Base-by-base conservation (phyloP, 1,140 invertebrate species). In the Nasonia giraulti region DNA sequence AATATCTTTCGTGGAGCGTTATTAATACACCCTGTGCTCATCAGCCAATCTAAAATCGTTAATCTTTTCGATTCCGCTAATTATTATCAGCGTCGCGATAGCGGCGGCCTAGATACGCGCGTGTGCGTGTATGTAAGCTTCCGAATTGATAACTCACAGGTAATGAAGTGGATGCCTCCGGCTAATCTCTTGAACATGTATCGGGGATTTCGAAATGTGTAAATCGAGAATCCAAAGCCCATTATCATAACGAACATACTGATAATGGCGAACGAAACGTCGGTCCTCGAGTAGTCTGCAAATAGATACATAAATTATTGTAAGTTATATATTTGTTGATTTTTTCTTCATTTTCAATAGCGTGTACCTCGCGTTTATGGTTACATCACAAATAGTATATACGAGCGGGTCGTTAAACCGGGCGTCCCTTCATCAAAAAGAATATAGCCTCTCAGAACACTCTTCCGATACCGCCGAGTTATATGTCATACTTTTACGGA, bases 171-270 rank as follows among this genome's bases (percentile, higher is more conserved):
- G 86, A 98, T 96, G 23, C 96, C 96, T 0, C 96, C 96, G 11
- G 97, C 96, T 27, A 98, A 93, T 50, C 97, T 93, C 91, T 98
- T 98, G 92, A 97, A 97, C 95, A 97, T 98, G 90, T 98, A 98
- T 11, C 97, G 94, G 12, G 96, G 96, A 90, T 98, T 97, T 85
- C 94, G 94, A 90, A 98, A 97, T 7, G 97, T 97, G 89, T 98
- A 98, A 83, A 96, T 94, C 5, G 97, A 97, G 91, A 98, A 97
- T 1, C 95, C 94, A 73, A 97, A 95, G 0, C 96, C 96, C 95
- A 98, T 95, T 37, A 95, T 89, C 95, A 97, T 97, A 12, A 98
- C 93, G 79, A 97, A 94, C 40, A 97, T 91, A 86, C 96, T 96
- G 87, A 98, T 97, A 76, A 97, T 95, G 40, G 96, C 96, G 91